Percentiles rank a stretch among this genome's conserved stretches.
Evolutionary conservation across 2,797 vertebrate genomes (phyloP).

Genomic region (Sparidentex hasta): DNA sequence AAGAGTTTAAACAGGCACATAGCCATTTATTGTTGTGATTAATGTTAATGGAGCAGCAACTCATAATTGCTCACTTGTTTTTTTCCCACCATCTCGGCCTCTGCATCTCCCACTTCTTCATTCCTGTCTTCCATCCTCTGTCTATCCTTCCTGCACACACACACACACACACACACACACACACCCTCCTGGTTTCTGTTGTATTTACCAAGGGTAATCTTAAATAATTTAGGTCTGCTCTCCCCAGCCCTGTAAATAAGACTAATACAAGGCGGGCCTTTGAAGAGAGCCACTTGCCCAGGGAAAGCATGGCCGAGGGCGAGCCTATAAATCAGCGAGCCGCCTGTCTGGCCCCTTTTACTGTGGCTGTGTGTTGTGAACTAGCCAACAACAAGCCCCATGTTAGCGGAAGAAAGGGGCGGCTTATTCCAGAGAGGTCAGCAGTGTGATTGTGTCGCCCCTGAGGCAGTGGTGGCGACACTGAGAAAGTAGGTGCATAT

Average conservation of each 20-base stretch:
- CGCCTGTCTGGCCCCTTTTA: constrained; percentile 63
- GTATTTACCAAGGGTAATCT: constrained; percentile 69
- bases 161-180: constrained; percentile 7
- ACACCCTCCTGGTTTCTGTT: constrained; percentile 52
- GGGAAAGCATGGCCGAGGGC: constrained; percentile 70
- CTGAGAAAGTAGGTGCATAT: constrained; percentile 42
- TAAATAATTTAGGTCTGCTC: constrained; percentile 78
- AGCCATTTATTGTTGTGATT: constrained; percentile 70
- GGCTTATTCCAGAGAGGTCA: constrained; percentile 66
- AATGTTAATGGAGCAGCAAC: constrained; percentile 67
- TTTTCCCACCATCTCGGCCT: constrained; percentile 1
- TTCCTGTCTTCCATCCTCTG: constrained; percentile 32
- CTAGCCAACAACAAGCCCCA: constrained; percentile 45
- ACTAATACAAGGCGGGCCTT: constrained; percentile 75
- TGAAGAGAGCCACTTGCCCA: constrained; percentile 73
- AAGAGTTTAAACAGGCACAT: constrained; percentile 54
- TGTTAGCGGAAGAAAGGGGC: constrained; percentile 64
- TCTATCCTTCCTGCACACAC: neutral
- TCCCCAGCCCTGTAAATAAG: constrained; percentile 79
- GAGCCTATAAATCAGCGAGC: constrained; percentile 74
- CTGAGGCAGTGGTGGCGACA: constrained; percentile 19
- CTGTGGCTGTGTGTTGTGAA: constrained; percentile 50
- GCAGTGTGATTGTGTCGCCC: constrained; percentile 37
- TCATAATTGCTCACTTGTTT: constrained; percentile 58
- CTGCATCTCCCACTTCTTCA: constrained; percentile 25